phyloP scores from a whole-genome alignment of 2,888 invertebrate species.

The Callinectes sapidus region DNA sequence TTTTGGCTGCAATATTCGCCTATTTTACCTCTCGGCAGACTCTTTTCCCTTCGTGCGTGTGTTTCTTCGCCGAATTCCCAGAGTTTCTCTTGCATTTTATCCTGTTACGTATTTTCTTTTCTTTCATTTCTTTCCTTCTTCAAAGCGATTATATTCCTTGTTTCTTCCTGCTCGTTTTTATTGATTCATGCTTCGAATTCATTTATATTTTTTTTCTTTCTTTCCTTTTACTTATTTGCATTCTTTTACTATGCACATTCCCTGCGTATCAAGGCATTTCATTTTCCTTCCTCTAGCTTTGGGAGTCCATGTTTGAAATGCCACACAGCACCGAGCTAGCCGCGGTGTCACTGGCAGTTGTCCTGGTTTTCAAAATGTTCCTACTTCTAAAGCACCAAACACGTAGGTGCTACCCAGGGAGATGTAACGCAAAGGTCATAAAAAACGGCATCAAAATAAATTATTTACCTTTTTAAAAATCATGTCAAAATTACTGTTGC shows the following conservation, averaged over 20 bases:
- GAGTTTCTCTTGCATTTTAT: not conserved
- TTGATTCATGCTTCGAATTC: too few relatives aligned
- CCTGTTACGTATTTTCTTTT: not conserved
- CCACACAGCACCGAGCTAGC: not conserved
- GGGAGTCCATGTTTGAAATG: not conserved
- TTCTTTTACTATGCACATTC: not conserved
- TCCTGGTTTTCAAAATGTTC: not conserved
- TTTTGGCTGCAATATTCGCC: not conserved
- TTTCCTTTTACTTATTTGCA: not conserved
- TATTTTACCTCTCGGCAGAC: not conserved
- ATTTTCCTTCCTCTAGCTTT: conserved; percentile 1
- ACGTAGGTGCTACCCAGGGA: not conserved
- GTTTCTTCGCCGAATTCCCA: not conserved
- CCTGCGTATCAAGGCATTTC: not conserved
- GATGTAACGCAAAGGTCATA: not conserved
- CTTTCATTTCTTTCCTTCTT: not conserved
- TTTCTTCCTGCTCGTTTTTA: not conserved
- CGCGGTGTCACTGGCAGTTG: not conserved
- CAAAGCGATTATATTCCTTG: not conserved
- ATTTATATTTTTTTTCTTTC: not conserved
- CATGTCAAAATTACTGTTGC: not conserved
- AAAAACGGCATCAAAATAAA: not conserved
- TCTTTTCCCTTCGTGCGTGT: not conserved
- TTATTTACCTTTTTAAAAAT: not conserved
- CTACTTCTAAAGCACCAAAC: not conserved